Conservation (phyloP, 2,888 invertebrate genomes). For the Scaptomyza tumidula region DNA sequence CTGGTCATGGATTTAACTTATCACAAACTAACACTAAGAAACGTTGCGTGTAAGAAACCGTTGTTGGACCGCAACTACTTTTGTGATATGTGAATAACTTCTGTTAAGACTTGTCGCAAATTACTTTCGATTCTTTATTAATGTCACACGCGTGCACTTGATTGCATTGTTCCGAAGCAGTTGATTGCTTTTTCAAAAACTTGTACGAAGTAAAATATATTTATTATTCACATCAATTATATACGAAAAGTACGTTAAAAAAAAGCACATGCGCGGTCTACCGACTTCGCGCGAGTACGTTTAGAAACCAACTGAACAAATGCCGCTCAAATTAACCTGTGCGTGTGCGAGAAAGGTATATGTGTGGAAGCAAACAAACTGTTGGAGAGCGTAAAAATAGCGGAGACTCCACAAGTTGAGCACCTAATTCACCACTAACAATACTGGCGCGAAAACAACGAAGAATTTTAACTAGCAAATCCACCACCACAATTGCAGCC, state of each 20-base stretch:
- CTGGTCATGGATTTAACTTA: constrained; percentile 47
- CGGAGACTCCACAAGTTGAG: constrained; percentile 16
- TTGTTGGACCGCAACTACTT: constrained; percentile 40
- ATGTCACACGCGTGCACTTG: constrained; percentile 15
- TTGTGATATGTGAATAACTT: constrained; percentile 24
- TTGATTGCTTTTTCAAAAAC: constrained; percentile 34
- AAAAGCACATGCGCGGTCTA: constrained; percentile 26
- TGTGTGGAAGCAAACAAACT: constrained; percentile 6
- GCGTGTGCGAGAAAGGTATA: constrained; percentile 26
- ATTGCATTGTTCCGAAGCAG: constrained; percentile 23
- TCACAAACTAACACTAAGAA: constrained; percentile 17
- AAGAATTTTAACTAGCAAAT: background rate
- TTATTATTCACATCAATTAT: constrained; percentile 37
- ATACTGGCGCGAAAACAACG: constrained; percentile 11
- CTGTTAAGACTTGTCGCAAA: constrained; percentile 3
- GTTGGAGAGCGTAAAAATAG: constrained; percentile 18
- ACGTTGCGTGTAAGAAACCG: constrained; percentile 44
- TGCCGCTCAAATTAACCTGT: constrained; percentile 34
- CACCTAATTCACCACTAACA: constrained; percentile 39
- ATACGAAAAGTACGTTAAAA: constrained; percentile 35
- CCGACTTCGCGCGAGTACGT: constrained; percentile 39
- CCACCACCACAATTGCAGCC: constrained; percentile 8
- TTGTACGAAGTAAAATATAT: constrained; percentile 12
- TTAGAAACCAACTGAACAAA: constrained; percentile 61
- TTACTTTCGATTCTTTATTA: constrained; percentile 14